Evolutionary conservation across 2,888 invertebrate genomes (phyloP).

Genomic region (Spodoptera picta): DNA sequence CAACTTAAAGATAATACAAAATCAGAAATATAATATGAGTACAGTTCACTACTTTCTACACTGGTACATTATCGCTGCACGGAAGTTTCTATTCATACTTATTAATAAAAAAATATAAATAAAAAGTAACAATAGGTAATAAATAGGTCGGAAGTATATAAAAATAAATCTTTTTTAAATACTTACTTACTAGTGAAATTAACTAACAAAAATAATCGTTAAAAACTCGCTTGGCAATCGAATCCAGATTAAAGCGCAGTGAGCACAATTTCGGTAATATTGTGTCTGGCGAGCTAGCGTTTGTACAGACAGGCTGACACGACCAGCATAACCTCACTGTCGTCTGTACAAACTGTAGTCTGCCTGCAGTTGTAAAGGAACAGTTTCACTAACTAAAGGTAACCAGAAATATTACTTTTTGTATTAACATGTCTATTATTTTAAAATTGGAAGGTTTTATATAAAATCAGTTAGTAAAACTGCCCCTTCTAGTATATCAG

Average conservation of each 20-base stretch:
- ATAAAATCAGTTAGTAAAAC: slow-evolving; percentile 34
- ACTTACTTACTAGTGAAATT: slow-evolving; percentile 75
- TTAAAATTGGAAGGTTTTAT: slow-evolving; percentile 28
- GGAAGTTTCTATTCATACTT: slow-evolving; percentile 54
- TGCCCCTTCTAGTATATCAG: slow-evolving; percentile 25
- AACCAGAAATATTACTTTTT: slow-evolving; percentile 13
- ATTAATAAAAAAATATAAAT: slow-evolving; percentile 67
- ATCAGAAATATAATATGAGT: slow-evolving; percentile 59
- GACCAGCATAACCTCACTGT: slow-evolving; percentile 18
- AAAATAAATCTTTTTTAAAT: slow-evolving; percentile 86
- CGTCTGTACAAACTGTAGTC: slow-evolving; percentile 48
- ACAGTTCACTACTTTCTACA: slow-evolving; percentile 57
- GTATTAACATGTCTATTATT: slow-evolving; percentile 17
- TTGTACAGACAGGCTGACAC: slow-evolving; percentile 47
- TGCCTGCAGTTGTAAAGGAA: slow-evolving; percentile 31
- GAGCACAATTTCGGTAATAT: slow-evolving; percentile 50
- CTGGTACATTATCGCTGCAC: slow-evolving; percentile 70
- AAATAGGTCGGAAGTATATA: slow-evolving; percentile 84
- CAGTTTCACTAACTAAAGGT: slow-evolving; percentile 34
- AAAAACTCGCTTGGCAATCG: slow-evolving; percentile 63
- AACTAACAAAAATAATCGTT: slow-evolving; percentile 70
- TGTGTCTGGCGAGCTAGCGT: slow-evolving; percentile 40
- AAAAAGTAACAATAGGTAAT: slow-evolving; percentile 79
- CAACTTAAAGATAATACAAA: slow-evolving; percentile 74
- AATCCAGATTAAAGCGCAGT: slow-evolving; percentile 62